These are phyloP conservation scores for Temnothorax unifasciatus DNA, from an alignment of 2,888 invertebrate genomes.

Conservation along the genomic window DNA sequence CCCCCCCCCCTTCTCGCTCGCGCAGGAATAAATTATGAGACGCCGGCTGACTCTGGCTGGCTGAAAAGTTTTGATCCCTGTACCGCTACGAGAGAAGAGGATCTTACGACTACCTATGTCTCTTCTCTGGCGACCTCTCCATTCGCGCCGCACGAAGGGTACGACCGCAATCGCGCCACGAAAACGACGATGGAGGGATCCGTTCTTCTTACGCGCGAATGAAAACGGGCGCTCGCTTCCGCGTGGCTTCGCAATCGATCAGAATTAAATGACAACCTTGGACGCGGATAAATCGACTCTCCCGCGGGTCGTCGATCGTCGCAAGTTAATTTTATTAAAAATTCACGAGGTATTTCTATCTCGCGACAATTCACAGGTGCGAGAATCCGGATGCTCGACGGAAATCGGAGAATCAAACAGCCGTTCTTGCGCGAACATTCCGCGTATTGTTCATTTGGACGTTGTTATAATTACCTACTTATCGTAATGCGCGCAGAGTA, in stretches of 20 bases:
- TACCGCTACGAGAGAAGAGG: slow-evolving; percentile 54
- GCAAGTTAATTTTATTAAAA: background rate
- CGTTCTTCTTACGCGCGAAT: slow-evolving; percentile 25
- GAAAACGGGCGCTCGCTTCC: slow-evolving; percentile 32
- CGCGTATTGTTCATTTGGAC: background rate
- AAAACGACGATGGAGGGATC: background rate
- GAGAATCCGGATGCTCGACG: background rate
- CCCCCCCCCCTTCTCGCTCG: slow-evolving; percentile 35
- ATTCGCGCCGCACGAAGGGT: slow-evolving; percentile 9
- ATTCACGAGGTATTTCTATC: background rate
- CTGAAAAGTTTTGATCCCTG: slow-evolving; percentile 70
- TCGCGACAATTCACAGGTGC: background rate
- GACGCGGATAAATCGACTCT: slow-evolving; percentile 29
- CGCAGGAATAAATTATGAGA: slow-evolving; percentile 73
- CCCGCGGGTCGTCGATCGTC: background rate
- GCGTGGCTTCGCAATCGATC: slow-evolving; percentile 40
- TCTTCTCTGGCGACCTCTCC: slow-evolving; percentile 17
- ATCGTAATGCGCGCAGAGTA: background rate
- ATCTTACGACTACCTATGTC: background rate
- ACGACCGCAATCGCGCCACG: slow-evolving; percentile 23
- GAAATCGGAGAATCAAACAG: background rate
- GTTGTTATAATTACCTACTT: slow-evolving; percentile 23
- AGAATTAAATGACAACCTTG: slow-evolving; percentile 37
- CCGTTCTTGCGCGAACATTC: background rate
- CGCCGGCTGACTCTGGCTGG: slow-evolving; percentile 48